These are phyloP conservation scores for Holothuria glaberrima DNA, from an alignment of 35 echinoderm and acorn worm species.

Conservation along the genomic window DNA sequence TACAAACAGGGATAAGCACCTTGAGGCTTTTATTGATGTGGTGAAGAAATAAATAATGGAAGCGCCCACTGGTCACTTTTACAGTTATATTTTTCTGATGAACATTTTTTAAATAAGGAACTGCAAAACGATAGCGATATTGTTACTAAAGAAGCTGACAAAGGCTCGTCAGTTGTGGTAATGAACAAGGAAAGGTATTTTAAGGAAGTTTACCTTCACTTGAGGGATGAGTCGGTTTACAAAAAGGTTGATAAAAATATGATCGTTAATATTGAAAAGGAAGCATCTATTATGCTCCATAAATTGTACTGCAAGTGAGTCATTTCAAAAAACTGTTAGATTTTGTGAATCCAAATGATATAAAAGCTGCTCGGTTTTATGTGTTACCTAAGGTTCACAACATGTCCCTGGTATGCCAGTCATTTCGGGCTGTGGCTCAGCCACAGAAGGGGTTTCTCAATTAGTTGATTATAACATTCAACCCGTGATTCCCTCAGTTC, in stretches of 20 bases:
- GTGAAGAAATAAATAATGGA: neutral
- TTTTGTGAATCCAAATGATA: neutral
- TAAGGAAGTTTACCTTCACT: neutral
- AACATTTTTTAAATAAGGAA: neutral
- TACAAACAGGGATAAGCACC: no score
- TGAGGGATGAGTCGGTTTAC: neutral
- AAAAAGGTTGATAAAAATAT: neutral
- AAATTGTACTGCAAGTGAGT: neutral
- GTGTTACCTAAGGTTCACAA: neutral
- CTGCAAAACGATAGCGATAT: neutral
- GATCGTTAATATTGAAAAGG: neutral
- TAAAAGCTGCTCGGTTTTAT: neutral
- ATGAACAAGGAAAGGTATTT: neutral
- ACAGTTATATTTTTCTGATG: neutral
- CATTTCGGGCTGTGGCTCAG: no score
- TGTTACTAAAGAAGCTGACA: no score
- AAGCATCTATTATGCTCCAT: neutral
- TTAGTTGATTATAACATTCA: neutral
- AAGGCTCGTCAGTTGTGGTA: neutral
- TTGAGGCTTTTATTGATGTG: neutral
- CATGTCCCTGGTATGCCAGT: neutral
- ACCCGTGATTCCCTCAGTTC: neutral
- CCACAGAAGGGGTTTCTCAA: slow-evolving; percentile 4
- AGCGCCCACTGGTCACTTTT: no score
- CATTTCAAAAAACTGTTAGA: neutral